phyloP scores from a whole-genome alignment of 2,888 invertebrate genomes.

The Mantis religiosa region DNA sequence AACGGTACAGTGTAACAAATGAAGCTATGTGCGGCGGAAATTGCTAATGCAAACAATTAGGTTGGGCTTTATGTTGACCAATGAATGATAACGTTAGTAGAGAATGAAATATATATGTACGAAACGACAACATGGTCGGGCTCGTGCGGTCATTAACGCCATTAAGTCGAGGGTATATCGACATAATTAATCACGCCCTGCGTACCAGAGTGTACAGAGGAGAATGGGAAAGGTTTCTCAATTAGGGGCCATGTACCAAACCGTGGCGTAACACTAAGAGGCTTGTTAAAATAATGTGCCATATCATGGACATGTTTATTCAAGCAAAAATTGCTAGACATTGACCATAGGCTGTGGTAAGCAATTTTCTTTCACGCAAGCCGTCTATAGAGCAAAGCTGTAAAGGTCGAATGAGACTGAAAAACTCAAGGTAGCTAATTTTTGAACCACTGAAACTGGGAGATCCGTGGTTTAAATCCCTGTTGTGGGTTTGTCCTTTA shows the following conservation, averaged over 20 bases:
- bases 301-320: no score
- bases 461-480: no score
- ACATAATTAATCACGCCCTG: not conserved
- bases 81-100: not conserved
- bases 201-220: not conserved
- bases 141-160: not conserved
- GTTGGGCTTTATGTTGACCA: not conserved
- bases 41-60: slow-evolving; percentile 5
- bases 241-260: not conserved
- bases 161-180: not conserved
- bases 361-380: no score
- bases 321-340: no score
- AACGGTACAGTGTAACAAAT: not conserved
- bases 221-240: not conserved
- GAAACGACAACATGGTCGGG: not conserved
- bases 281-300: no score
- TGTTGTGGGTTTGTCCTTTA: no score
- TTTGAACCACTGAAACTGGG: no score
- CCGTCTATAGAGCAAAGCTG: no score
- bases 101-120: not conserved
- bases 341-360: no score
- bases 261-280: no score
- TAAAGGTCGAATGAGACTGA: no score
- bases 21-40: not conserved
- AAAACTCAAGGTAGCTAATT: no score